These are phyloP conservation scores for Tamandua tetradactyla DNA, from an alignment of 2,797 vertebrate species.

Conservation along the genomic window DNA sequence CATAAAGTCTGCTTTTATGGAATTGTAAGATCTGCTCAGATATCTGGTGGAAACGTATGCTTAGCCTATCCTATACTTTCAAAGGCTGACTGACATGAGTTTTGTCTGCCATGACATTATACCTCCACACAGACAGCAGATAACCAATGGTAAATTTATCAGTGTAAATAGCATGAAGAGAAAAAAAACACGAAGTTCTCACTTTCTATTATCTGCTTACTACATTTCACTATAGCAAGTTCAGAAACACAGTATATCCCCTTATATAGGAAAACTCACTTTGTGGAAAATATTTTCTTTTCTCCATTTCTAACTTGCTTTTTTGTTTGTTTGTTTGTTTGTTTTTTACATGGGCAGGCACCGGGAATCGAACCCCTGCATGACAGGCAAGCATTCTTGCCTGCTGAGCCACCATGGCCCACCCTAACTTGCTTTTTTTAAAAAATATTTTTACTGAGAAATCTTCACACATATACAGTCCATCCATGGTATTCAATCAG, in stretches of 20 bases:
- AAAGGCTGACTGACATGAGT: not conserved
- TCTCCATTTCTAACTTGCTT: not conserved
- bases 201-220: not conserved
- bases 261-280: not conserved
- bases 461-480: too few species aligned
- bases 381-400: too few species aligned
- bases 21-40: not conserved
- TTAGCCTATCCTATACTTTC: not conserved
- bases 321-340: too few species aligned
- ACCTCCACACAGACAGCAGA: not conserved
- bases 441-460: too few species aligned
- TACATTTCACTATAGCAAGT: not conserved
- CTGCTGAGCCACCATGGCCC: too few species aligned
- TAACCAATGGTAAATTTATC: not conserved
- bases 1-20: not conserved
- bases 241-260: not conserved
- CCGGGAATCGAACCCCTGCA: too few species aligned
- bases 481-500: too few species aligned
- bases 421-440: too few species aligned
- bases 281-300: not conserved
- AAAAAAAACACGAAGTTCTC: not conserved
- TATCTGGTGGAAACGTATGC: not conserved
- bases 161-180: not conserved
- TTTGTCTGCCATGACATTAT: not conserved
- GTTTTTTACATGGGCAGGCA: too few species aligned